Base-by-base conservation (phyloP, 1,140 invertebrate genomes). In the Bombus huntii region DNA sequence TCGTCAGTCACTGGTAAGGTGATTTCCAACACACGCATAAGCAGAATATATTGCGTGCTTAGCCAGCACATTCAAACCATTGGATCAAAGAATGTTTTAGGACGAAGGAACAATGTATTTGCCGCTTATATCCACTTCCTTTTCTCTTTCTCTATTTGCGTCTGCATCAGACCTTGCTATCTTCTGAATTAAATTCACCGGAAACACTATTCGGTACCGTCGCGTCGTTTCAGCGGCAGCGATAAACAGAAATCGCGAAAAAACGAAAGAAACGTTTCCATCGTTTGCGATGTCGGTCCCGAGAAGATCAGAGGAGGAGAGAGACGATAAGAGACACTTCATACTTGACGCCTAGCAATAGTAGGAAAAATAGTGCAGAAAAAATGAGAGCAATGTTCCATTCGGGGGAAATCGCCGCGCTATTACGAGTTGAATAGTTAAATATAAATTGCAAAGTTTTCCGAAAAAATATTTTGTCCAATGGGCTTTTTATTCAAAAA, bases 361-460 rank as follows among this genome's bases (percentile, higher is more conserved):
- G 37, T 59, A 74, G 80, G 81, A 72, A 65, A 81, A 59, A 73
- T 28, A 28, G 71, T 68, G 68, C 77, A 83, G 81, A 82, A 89
- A 90, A 53, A 53, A 53, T 53, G 76, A 89, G 75, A 91, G 84
- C 85, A 88, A 88, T 88, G 83, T 81, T 77, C 87, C 90, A 85
- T 91, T 90, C 71, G 84, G 87, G 86, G 88, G 89, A 90, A 89
- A 89, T 91, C 89, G 71, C 78, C 72, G 85, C 76, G 86, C 87
- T 84, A 88, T 78, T 82, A 73, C 68, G 34, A 79, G 62, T 75
- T 84, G 89, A 92, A 92, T 83, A 75, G 83, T 91, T 87, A 89
- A 90, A 86, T 91, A 93, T 90, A 93, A 92, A 93, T 93, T 93
- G 91, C 88, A 71, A 31, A 18, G 65, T 34, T 66, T 66, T 34